phyloP scores from a whole-genome alignment of 2,113 vertebrate species.

The Amblyopsis rosae region DNA sequence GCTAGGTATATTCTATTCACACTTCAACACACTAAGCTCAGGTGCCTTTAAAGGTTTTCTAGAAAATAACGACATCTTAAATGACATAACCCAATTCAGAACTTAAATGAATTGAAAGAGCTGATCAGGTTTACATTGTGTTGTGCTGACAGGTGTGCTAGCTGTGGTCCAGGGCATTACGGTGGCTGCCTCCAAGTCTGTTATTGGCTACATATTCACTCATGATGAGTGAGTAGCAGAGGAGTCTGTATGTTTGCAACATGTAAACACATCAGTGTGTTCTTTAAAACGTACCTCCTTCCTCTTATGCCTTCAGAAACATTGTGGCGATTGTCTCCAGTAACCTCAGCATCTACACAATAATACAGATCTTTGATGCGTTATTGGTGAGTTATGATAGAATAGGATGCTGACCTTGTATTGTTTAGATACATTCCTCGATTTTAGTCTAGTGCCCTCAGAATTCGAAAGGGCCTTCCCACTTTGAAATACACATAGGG shows the following conservation, averaged over 20 bases:
- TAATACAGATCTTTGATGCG: slow-evolving; percentile 74
- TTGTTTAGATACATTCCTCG: neutral
- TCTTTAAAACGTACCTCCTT: neutral
- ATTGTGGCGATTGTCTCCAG: slow-evolving; percentile 67
- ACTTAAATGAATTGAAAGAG: neutral
- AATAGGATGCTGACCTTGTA: neutral
- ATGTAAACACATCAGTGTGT: neutral
- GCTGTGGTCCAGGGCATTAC: slow-evolving; percentile 73
- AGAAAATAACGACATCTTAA: too few species aligned
- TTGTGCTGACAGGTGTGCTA: slow-evolving; percentile 67
- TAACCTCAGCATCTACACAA: slow-evolving; percentile 56
- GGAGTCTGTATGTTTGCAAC: neutral
- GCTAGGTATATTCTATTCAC: too few species aligned
- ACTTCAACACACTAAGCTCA: too few species aligned
- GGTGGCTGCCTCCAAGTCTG: slow-evolving; percentile 68
- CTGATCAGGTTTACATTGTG: neutral
- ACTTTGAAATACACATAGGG: neutral
- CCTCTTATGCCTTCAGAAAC: slow-evolving; percentile 48
- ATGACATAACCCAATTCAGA: too few species aligned
- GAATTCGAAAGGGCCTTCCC: neutral
- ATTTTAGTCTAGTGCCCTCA: neutral
- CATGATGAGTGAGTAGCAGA: slow-evolving; percentile 79
- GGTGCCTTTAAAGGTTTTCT: too few species aligned
- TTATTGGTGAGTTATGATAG: slow-evolving; percentile 63
- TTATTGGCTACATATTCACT: slow-evolving; percentile 84